These are phyloP conservation scores for Tychaedon coryphoeus DNA, from an alignment of 2,113 vertebrate species.

Conservation along the genomic window DNA sequence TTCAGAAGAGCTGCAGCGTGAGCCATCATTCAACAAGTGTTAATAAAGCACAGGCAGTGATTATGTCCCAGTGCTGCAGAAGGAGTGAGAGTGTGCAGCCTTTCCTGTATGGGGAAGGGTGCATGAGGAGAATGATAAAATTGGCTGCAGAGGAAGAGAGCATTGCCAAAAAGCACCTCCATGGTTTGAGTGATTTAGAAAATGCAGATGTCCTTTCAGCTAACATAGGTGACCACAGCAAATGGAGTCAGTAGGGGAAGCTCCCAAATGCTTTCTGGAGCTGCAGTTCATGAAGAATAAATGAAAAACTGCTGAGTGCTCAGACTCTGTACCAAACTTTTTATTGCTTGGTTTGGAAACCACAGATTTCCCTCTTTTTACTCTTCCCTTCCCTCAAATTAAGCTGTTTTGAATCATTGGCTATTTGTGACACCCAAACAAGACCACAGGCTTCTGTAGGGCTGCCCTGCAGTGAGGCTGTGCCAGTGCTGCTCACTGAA, in stretches of 20 bases:
- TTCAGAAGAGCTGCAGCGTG: neutral
- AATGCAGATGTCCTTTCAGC: conserved; percentile 51
- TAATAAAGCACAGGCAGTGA: neutral
- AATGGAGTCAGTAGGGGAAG: neutral
- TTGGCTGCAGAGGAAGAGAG: conserved; percentile 9
- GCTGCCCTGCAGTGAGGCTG: conserved; percentile 5
- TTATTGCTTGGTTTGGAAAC: conserved; percentile 60
- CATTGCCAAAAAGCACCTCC: conserved; percentile 27
- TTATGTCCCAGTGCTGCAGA: neutral
- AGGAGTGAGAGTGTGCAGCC: neutral
- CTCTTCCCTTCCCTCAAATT: neutral
- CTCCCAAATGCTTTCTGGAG: neutral
- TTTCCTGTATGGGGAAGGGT: neutral
- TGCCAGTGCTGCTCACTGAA: conserved; percentile 45
- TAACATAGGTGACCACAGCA: conserved; percentile 38
- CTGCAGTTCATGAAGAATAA: conserved; percentile 14
- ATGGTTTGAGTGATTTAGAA: conserved; percentile 1
- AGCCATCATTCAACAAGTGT: neutral
- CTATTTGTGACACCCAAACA: conserved; percentile 35
- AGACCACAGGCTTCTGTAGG: conserved; percentile 60
- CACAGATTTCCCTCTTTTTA: conserved; percentile 43
- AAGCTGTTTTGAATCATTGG: conserved; percentile 45
- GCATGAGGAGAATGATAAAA: neutral
- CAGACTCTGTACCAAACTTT: conserved; percentile 8
- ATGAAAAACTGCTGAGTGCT: conserved; percentile 62